A percentile compares a stretch with the other conserved stretches of the same genome.
Evolutionary conservation across 2,797 vertebrate species (phyloP).

Genomic region (Sebastes itinus): DNA sequence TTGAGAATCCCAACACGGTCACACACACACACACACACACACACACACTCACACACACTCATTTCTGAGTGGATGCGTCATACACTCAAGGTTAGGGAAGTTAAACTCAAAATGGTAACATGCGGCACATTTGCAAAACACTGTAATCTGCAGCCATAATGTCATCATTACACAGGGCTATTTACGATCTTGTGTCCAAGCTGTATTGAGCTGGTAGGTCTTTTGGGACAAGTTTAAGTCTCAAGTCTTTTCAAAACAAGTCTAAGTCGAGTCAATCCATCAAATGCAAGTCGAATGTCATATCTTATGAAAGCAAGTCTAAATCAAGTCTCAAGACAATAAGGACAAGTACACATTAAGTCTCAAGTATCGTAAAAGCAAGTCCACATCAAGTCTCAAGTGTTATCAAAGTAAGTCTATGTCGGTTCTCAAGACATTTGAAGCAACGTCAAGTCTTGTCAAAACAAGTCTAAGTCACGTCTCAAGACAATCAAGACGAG

Average conservation of each 20-base stretch:
- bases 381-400: neutral
- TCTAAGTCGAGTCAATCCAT: neutral
- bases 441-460: neutral
- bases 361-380: no score
- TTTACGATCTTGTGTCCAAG: neutral
- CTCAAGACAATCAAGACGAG: neutral
- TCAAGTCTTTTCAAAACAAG: neutral
- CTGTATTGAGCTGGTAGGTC: neutral
- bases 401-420: neutral
- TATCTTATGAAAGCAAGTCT: neutral
- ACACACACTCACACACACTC: slow-evolving; percentile 4
- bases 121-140: slow-evolving; percentile 15
- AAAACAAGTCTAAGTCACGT: neutral
- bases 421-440: no score
- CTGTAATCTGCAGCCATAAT: slow-evolving; percentile 7
- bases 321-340: neutral
- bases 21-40: neutral
- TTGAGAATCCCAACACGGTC: no score
- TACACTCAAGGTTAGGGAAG: slow-evolving; percentile 16
- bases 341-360: no score
- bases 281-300: neutral
- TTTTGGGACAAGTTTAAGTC: neutral
- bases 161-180: slow-evolving; percentile 13
- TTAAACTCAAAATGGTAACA: slow-evolving; percentile 19
- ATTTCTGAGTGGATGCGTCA: slow-evolving; percentile 49